Evolutionary conservation across 2,888 invertebrate genomes (phyloP), one percentile per base, ranked within the genome.

Genomic region (Bibio marci): DNA sequence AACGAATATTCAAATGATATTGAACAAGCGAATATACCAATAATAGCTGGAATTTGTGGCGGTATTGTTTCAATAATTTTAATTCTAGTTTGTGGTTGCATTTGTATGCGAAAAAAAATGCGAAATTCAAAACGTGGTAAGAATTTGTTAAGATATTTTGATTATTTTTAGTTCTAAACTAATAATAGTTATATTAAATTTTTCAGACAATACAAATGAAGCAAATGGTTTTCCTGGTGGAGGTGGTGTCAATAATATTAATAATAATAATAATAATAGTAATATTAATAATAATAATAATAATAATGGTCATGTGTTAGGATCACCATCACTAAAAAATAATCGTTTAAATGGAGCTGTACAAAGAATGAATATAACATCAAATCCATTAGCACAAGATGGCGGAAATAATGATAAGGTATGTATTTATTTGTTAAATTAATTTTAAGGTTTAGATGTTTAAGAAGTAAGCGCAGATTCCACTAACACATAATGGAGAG

Each of bases 311-410:
- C 13, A 40, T 12, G 41, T 42, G 3, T 22, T 43, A 18, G 34
- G 42, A 19, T 43, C 42, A 12, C 49, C 55, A 3, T 47, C 51
- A 33, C 57, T 56, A 44, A 56, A 58, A 37, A 48, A 51, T 18
- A 45, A 46, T 35, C 54, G 61, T 10, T 45, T 59, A 31, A 62
- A 62, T 41, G 60, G 59, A 5, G 58, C 57, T 5, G 51, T 58
- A 40, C 58, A 57, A 1, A 53, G 61, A 42, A 62, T 62, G 56
- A 62, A 62, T 41, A 62, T 62, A 18, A 62, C 61, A 2, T 52
- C 62, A 4, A 62, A 62, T 50, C 62, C 62, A 1, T 47, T 62
- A 41, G 58, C 61, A 1, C 56, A 59, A 43, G 61, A 62, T 27
- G 40, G 40, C 33, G 22, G 22, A 22, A 22, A 22, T 22, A 22